phyloP scores from a whole-genome alignment of 2,113 vertebrate species.

The Phyllopteryx taeniolatus region DNA sequence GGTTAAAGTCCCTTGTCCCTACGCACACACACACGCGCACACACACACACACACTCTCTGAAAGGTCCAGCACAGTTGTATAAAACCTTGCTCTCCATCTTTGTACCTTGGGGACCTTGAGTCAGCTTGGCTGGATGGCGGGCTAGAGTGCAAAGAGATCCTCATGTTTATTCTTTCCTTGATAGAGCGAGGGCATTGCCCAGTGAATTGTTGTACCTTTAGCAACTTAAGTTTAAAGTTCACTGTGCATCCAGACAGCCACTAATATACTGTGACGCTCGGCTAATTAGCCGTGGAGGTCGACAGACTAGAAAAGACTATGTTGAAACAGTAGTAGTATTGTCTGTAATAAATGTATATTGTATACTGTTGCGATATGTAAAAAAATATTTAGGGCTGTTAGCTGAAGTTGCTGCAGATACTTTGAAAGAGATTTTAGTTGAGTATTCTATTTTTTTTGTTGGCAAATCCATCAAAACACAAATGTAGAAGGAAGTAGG shows the following conservation, averaged over 20 bases:
- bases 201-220: constrained; percentile 26
- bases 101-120: constrained; percentile 51
- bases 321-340: background rate
- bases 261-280: constrained; percentile 33
- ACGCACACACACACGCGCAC: constrained; percentile 68
- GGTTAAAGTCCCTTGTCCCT: constrained; percentile 67
- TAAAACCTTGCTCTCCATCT: constrained; percentile 45
- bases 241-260: constrained; percentile 13
- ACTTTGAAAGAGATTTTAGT: background rate
- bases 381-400: background rate
- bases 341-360: background rate
- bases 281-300: constrained; percentile 47
- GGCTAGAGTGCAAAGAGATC: constrained; percentile 26
- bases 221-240: constrained; percentile 21
- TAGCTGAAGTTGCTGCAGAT: background rate
- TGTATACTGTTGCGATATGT: background rate
- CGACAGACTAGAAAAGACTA: constrained; percentile 32
- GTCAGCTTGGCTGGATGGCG: constrained; percentile 40
- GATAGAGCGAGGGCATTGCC: constrained; percentile 14
- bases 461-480: background rate
- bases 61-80: constrained; percentile 58
- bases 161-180: constrained; percentile 67
- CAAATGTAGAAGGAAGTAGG: background rate
- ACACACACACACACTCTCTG: constrained; percentile 61
- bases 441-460: background rate